Conservation (phyloP, 1,140 invertebrate genomes). For the Oedothorax gibbosus region DNA sequence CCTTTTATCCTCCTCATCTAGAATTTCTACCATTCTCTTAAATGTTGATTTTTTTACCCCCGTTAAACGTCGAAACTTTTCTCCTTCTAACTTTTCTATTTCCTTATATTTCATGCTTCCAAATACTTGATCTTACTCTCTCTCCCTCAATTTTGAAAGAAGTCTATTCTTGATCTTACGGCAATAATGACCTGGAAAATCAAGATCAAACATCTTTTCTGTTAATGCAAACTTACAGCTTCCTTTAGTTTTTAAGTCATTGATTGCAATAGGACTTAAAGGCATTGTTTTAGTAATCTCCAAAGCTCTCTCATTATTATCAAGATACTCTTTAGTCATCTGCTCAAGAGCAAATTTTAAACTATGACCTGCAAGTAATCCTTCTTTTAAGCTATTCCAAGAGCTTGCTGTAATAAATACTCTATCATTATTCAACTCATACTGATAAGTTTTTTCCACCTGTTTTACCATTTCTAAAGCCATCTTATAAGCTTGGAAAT, state of each 20-base stretch:
- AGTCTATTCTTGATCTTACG: constrained; percentile 8
- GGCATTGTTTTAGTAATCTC: constrained; percentile 8
- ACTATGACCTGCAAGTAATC: constrained; percentile 8
- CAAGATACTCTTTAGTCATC: constrained; percentile 8
- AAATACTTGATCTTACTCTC: too few species aligned
- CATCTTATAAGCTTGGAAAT: constrained; percentile 4
- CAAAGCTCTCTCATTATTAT: constrained; percentile 8
- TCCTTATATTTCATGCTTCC: too few species aligned
- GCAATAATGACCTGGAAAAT: background rate
- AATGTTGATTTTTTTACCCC: too few species aligned
- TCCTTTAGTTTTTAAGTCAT: constrained; percentile 3
- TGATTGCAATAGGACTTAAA: constrained; percentile 8
- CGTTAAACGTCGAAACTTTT: too few species aligned
- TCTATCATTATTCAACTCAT: constrained; percentile 5
- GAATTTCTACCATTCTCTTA: too few species aligned
- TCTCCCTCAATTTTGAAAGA: too few species aligned
- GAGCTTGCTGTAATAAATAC: constrained; percentile 8
- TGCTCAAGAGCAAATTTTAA: constrained; percentile 8
- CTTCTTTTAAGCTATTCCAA: constrained; percentile 4
- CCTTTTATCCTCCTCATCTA: too few species aligned
- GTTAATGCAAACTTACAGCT: constrained; percentile 8
- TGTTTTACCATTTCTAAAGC: constrained; percentile 8
- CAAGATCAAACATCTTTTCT: constrained; percentile 8
- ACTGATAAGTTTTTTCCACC: constrained; percentile 4
- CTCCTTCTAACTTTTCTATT: too few species aligned